Percentiles rank a stretch among this genome's conserved stretches.
Evolutionary conservation across 2,888 invertebrate species (phyloP).

Genomic region (Thumatha senex): DNA sequence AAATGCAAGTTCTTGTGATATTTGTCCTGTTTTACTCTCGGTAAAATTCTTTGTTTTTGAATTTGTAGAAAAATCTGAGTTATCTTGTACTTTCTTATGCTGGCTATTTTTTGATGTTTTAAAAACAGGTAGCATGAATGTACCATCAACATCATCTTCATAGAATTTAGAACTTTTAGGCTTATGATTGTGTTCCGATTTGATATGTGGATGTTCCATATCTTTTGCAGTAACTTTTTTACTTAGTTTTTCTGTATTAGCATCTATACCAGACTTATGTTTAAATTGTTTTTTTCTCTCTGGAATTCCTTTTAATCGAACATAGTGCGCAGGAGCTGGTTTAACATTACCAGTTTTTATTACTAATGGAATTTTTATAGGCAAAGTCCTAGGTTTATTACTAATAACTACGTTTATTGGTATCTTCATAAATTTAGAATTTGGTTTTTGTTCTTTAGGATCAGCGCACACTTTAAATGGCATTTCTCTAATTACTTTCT

Average conservation of each 20-base stretch:
- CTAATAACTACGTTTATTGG: constrained; percentile 7
- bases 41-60: not conserved
- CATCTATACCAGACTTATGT: not conserved
- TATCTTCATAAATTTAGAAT: constrained; percentile 4
- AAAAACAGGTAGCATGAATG: not conserved
- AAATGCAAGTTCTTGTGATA: not conserved
- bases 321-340: constrained; percentile 11
- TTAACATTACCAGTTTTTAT: constrained; percentile 15
- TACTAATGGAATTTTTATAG: constrained; percentile 20
- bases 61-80: not conserved
- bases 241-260: not conserved
- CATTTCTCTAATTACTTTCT: not conserved
- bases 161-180: not conserved
- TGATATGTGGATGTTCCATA: not conserved
- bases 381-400: constrained; percentile 11
- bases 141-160: constrained; percentile 5
- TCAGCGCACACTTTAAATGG: constrained; percentile 2
- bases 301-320: constrained; percentile 15
- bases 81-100: not conserved
- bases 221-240: not conserved
- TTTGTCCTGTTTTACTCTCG: not conserved
- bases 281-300: not conserved
- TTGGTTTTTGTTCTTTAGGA: constrained; percentile 2
- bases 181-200: not conserved
- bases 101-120: not conserved